phyloP scores from a whole-genome alignment of 2,113 vertebrate species.

The Gila orcuttii region DNA sequence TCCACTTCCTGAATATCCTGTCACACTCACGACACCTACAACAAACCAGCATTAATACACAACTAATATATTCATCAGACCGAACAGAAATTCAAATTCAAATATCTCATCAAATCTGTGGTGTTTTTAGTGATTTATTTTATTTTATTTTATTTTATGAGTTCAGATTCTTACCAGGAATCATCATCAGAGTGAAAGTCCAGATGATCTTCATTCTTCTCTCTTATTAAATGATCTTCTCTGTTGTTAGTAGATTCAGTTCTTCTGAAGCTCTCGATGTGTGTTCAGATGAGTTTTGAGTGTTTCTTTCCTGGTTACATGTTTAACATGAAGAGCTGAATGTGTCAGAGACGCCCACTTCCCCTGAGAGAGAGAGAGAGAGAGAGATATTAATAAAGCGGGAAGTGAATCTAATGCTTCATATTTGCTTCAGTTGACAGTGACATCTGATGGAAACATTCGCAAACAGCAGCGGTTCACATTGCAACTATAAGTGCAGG shows the following conservation, averaged over 20 bases:
- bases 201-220: neutral
- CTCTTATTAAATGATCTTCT: neutral
- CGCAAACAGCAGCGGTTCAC: neutral
- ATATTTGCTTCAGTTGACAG: neutral
- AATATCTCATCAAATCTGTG: too few species aligned
- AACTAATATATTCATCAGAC: too few species aligned
- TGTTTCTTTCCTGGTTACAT: neutral
- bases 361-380: neutral
- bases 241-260: neutral
- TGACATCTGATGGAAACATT: neutral
- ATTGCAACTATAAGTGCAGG: too few species aligned
- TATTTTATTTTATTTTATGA: too few species aligned
- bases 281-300: too few species aligned
- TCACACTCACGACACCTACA: too few species aligned
- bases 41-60: too few species aligned
- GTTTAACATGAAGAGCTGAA: neutral
- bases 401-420: neutral
- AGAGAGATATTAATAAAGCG: neutral
- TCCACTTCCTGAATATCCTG: too few species aligned
- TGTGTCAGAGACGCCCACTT: neutral
- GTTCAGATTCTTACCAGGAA: neutral
- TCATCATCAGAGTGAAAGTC: too few species aligned
- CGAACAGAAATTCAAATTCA: too few species aligned
- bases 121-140: too few species aligned
- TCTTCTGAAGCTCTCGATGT: neutral